Evolutionary conservation across 2,888 invertebrate genomes (phyloP).

Genomic region (Cyclophora albipunctata): DNA sequence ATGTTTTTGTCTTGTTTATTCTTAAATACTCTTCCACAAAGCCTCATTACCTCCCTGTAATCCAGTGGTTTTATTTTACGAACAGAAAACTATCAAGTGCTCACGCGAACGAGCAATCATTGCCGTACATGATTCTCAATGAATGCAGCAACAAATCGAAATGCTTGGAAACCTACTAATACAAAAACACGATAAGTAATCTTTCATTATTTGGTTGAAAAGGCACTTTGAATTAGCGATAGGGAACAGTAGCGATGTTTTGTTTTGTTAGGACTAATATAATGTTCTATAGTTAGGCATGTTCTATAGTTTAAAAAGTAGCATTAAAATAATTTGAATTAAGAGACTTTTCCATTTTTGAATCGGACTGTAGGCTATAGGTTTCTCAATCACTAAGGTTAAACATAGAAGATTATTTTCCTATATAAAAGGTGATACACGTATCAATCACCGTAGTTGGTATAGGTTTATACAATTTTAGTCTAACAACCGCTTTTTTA

Average conservation of each 20-base stretch:
- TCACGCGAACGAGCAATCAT: slow-evolving; percentile 66
- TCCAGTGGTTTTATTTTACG: slow-evolving; percentile 34
- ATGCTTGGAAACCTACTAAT: slow-evolving; percentile 20
- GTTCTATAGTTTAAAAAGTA: no score
- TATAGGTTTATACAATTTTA: no score
- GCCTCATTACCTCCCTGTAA: slow-evolving; percentile 6
- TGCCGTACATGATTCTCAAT: slow-evolving; percentile 42
- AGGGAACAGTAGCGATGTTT: slow-evolving; percentile 14
- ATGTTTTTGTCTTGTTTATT: slow-evolving; percentile 1
- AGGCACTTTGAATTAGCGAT: not conserved
- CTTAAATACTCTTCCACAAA: slow-evolving; percentile 7
- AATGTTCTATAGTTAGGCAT: no score
- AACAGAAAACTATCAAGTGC: slow-evolving; percentile 43
- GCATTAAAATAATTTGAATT: no score
- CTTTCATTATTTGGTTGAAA: slow-evolving; percentile 18
- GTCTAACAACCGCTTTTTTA: no score
- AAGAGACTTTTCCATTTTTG: no score
- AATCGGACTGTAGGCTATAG: no score
- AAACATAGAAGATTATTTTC: no score
- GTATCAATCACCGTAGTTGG: no score
- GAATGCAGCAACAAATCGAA: slow-evolving; percentile 63
- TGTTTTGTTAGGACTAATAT: no score
- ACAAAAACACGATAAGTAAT: slow-evolving; percentile 21
- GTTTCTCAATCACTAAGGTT: no score
- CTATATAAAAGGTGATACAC: no score